Evolutionary conservation across 1,140 invertebrate species (phyloP), one percentile per base, ranked within the genome.

Genomic region (Lucilia sericata): DNA sequence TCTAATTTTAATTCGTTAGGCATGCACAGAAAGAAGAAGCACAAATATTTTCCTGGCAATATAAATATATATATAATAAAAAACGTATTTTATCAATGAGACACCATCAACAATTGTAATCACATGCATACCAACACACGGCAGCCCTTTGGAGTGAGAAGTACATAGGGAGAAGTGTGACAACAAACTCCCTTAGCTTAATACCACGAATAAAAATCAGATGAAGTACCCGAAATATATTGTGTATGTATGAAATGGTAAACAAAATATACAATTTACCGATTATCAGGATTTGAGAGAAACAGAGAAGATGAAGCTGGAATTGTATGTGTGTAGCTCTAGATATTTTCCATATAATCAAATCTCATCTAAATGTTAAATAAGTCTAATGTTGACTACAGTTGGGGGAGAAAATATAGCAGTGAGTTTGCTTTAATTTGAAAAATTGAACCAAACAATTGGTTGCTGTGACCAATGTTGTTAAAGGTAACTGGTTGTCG

Each of bases 331-430:
- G 5, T 17, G 60, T 17, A 65, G 14, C 12, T 65, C 1, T n/a
- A n/a, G 2, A 70, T 70, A n/a, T 70, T 70, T 70, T 70, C 65
- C 21, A 19, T 70, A 12, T 70, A 70, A 70, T 70, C 65, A 70
- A 70, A 70, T 70, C 19, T 70, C 65, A 70, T 70, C 4, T 70
- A 70, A 70, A 70, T 70, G 65, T 70, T 70, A 70, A 70, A 70
- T 70, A 70, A 70, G 65, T 70, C 21, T 19, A 70, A 70, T 70
- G 19, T 5, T 9, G 5, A 17, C 7, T 55, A 55, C 51, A 55
- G 51, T 55, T 1, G 1, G 5, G 42, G 42, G 5, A 8, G 42
- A 42, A 7, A 42, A 42, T 8, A 42, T 42, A 42, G 42, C 42
- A 42, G 42, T 42, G 5, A 42, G 5, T 42, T 42, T 42, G 42